A percentile compares a stretch with the other conserved stretches of the same genome.
phyloP scores from a whole-genome alignment of 2,888 invertebrate genomes.

The Hedychridium roseum region DNA sequence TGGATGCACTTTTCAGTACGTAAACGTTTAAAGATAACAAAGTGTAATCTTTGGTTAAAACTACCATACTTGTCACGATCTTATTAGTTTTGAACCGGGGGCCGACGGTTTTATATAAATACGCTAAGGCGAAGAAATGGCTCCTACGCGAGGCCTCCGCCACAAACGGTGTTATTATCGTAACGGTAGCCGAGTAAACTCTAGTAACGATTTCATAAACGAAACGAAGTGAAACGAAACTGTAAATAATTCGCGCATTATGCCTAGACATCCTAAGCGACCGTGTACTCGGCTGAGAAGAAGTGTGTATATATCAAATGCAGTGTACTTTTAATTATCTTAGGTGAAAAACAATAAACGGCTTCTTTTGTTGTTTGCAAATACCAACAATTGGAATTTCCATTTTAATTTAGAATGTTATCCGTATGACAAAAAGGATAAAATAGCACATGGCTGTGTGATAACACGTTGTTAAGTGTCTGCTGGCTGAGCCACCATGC shows the following conservation, averaged over 20 bases:
- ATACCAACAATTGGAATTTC: slow-evolving; percentile 37
- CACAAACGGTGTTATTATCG: slow-evolving; percentile 20
- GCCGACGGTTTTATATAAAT: slow-evolving; percentile 64
- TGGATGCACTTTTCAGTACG: slow-evolving; percentile 58
- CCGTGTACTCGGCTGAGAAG: slow-evolving; percentile 62
- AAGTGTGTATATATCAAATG: slow-evolving; percentile 62
- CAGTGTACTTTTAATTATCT: slow-evolving; percentile 63
- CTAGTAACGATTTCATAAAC: slow-evolving; percentile 54
- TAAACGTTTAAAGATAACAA: slow-evolving; percentile 50
- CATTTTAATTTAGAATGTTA: slow-evolving; percentile 14
- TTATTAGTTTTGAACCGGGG: slow-evolving; percentile 62
- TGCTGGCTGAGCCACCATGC: slow-evolving; percentile 73
- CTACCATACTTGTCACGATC: slow-evolving; percentile 57
- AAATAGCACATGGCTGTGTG: no score
- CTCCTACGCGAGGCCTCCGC: not conserved
- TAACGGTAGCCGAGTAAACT: slow-evolving; percentile 54
- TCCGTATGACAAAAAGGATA: no score
- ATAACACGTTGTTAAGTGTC: slow-evolving; percentile 22
- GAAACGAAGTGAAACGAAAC: slow-evolving; percentile 43
- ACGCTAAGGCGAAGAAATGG: slow-evolving; percentile 34
- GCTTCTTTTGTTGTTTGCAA: slow-evolving; percentile 64
- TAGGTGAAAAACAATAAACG: slow-evolving; percentile 63
- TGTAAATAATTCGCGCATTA: slow-evolving; percentile 61
- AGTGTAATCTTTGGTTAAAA: slow-evolving; percentile 60
- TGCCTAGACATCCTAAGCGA: slow-evolving; percentile 58